Evolutionary conservation across 37 sponge, comb jelly and placozoan species (phyloP).

Genomic region (Lycopodina hypogea): DNA sequence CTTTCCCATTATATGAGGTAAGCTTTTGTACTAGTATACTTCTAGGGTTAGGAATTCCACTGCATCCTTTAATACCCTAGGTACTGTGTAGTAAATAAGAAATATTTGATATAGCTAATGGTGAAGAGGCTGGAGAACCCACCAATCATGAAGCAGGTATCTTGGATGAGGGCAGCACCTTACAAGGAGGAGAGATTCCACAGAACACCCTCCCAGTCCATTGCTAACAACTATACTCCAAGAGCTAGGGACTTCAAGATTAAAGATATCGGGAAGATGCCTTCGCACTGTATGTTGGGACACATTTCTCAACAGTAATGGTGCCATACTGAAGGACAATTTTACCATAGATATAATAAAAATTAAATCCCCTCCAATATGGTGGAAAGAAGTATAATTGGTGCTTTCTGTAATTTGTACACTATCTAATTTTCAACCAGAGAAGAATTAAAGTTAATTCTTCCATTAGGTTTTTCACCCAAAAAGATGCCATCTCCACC

Average conservation of each 20-base stretch:
- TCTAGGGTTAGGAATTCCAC: not conserved
- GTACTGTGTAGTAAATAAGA: too few species aligned
- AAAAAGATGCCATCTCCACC: conserved; percentile 5
- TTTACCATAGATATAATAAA: not conserved
- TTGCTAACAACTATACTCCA: conserved; percentile 93
- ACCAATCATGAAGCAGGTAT: conserved; percentile 75
- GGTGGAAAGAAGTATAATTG: not conserved
- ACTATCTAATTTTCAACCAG: not conserved
- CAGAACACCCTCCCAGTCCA: conserved; percentile 90
- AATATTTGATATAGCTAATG: conserved; percentile 61
- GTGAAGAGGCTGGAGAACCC: conserved; percentile 78
- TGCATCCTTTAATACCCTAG: not conserved
- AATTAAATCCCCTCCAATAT: not conserved
- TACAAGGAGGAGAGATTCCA: conserved; percentile 86
- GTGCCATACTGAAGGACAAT: not conserved
- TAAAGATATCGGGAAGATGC: conserved; percentile 48
- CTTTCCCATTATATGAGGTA: conserved; percentile 61
- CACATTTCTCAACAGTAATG: not conserved
- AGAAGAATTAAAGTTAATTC: conserved; percentile 1
- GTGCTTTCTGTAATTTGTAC: not conserved
- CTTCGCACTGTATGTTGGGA: conserved; percentile 46
- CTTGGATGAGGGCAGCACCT: conserved; percentile 93
- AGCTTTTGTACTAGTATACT: not conserved
- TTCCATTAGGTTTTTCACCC: conserved; percentile 18
- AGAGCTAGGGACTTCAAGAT: conserved; percentile 78